These are phyloP conservation scores for Antheraea yamamai DNA, from an alignment of 2,888 invertebrate genomes.

Conservation along the genomic window DNA sequence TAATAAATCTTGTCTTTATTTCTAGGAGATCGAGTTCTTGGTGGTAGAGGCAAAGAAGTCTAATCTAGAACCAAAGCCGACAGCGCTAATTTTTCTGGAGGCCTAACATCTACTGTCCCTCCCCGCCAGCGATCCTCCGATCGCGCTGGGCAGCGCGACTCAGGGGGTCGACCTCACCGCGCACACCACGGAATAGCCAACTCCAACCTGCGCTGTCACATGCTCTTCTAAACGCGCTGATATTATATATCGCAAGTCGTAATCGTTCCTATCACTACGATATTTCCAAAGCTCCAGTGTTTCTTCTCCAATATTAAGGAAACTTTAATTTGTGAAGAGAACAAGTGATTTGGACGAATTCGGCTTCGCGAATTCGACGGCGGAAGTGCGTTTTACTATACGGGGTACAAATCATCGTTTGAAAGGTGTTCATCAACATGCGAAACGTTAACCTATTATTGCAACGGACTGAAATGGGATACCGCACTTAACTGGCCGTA, in stretches of 20 bases:
- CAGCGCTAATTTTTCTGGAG: constrained; percentile 94
- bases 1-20: constrained; percentile 24
- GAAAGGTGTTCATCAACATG: constrained; percentile 47
- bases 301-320: constrained; percentile 2
- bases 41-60: constrained; percentile 96
- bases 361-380: constrained; percentile 16
- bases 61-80: constrained; percentile 95
- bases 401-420: constrained; percentile 41
- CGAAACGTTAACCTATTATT: constrained; percentile 48
- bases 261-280: constrained; percentile 13
- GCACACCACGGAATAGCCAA: constrained; percentile 82
- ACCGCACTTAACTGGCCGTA: constrained; percentile 38
- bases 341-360: constrained; percentile 7
- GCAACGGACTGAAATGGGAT: constrained; percentile 61
- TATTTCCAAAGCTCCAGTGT: neutral
- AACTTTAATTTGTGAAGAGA: constrained; percentile 1
- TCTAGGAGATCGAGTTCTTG: constrained; percentile 94
- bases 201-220: constrained; percentile 82
- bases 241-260: constrained; percentile 17
- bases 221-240: constrained; percentile 73
- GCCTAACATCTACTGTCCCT: constrained; percentile 95
- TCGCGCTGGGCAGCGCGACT: constrained; percentile 84
- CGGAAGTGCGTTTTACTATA: constrained; percentile 51
- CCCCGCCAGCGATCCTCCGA: constrained; percentile 90
- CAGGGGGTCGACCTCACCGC: constrained; percentile 84